Conservation (phyloP, 2,888 invertebrate species). For the Serrognathus titanus region DNA sequence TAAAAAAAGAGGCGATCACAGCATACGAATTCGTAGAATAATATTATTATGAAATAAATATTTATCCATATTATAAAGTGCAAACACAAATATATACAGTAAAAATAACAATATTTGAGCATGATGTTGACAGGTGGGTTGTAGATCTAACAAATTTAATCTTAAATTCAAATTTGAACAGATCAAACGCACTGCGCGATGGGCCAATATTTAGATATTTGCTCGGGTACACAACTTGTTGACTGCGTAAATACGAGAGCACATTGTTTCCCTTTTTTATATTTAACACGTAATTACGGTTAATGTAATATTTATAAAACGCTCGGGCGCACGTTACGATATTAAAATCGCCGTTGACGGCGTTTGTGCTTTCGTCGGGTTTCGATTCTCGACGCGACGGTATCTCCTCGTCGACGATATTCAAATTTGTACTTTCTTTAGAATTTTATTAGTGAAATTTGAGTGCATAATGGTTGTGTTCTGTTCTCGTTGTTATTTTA, state of each 20-base stretch:
- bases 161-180: slow-evolving; percentile 52
- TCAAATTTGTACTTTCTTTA: too few relatives aligned
- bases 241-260: slow-evolving; percentile 48
- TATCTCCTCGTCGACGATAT: too few relatives aligned
- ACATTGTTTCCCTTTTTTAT: slow-evolving; percentile 47
- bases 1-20: too few relatives aligned
- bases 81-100: slow-evolving; percentile 20
- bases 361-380: too few relatives aligned
- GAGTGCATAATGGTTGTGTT: too few relatives aligned
- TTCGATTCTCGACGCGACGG: too few relatives aligned
- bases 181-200: slow-evolving; percentile 49
- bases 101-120: slow-evolving; percentile 49
- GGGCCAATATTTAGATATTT: slow-evolving; percentile 52
- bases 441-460: too few relatives aligned
- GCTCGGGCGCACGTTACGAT: not conserved
- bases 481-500: too few relatives aligned
- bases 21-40: not conserved
- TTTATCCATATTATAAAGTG: slow-evolving; percentile 15
- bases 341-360: not conserved
- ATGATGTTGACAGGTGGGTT: slow-evolving; percentile 48
- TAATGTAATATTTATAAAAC: slow-evolving; percentile 19
- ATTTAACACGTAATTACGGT: slow-evolving; percentile 26
- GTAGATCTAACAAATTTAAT: slow-evolving; percentile 51
- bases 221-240: slow-evolving; percentile 50
- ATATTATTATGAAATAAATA: slow-evolving; percentile 12